Base-by-base conservation (phyloP, 2,113 vertebrate species). In the Polyodon spathula region DNA sequence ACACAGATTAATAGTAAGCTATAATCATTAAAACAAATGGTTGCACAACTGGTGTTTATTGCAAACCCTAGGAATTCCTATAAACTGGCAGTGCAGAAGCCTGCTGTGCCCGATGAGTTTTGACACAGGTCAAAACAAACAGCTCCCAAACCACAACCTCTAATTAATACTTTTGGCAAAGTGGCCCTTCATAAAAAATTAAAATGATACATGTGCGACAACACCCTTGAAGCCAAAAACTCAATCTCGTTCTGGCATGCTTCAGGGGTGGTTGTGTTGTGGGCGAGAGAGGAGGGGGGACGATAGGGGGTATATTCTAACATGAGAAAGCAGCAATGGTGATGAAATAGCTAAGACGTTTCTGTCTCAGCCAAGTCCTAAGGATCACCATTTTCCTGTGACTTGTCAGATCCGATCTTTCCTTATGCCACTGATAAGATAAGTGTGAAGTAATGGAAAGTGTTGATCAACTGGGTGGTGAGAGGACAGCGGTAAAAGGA, bases 91-190 rank as follows among this genome's bases (percentile, higher is more conserved):
- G 12, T 50, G 48, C 48, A n/a, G 12, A n/a, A n/a, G 48, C 48
- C 48, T n/a, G 11, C 48, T 50, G 48, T 50, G 48, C 62, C 68
- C 64, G 71, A 67, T 66, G 66, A 58, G 56, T 27, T 27, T 56
- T 11, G 8, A 64, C 68, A 62, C 56, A 54, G 66, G 65, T 63
- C 61, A 65, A 77, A 63, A 66, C 59, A 63, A 68, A 71, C 68
- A 69, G 58, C 68, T 68, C 69, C 69, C 70, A 57, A 75, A 78
- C 75, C 74, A 73, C 81, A 79, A 83, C 81, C 83, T 85, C 81
- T 86, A 86, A 86, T 86, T 88, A 86, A 76, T 63, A 78, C 86
- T 86, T 66, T 77, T 83, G 84, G 86, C 83, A 85, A 85, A 80
- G 73, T 74, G 75, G 79, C 69, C 71, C 62, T 75, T 77, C 72